Conservation (phyloP, 92 coral and sea anemone species). For the Heliopora coerulea region DNA sequence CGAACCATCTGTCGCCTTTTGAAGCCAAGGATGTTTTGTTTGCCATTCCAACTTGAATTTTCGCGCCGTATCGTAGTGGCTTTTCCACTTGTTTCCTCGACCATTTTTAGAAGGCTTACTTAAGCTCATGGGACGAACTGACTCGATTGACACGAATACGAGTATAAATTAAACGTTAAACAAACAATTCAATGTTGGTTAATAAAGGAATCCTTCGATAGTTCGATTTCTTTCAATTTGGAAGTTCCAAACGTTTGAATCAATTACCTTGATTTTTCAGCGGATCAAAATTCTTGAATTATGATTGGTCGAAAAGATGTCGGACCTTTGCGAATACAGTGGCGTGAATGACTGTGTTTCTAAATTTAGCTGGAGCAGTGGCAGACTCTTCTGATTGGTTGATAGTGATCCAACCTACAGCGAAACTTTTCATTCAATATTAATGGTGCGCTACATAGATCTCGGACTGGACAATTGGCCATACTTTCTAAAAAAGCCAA, state of each 20-base stretch:
- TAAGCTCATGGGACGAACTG: no score
- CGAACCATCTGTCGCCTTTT: no score
- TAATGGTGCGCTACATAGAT: neutral
- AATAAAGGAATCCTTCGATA: no score
- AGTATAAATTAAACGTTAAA: neutral
- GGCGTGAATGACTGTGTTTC: neutral
- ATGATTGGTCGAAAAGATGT: neutral
- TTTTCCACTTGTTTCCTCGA: no score
- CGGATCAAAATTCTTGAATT: slow-evolving; percentile 4
- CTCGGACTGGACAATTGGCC: neutral
- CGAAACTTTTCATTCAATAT: neutral
- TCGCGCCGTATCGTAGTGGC: no score
- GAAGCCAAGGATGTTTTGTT: no score
- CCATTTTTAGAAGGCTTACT: no score
- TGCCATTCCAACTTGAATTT: no score
- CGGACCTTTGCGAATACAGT: slow-evolving; percentile 5
- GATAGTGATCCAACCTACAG: neutral
- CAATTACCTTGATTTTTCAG: neutral
- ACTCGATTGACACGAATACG: no score
- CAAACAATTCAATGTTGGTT: neutral
- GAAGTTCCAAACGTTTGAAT: neutral
- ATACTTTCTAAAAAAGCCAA: slow-evolving; percentile 2
- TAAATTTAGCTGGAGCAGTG: neutral
- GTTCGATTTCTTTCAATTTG: no score
- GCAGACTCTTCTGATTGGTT: neutral